Evolutionary conservation across 2,888 invertebrate genomes (phyloP).

Genomic region (Acrobeloides nanus): DNA sequence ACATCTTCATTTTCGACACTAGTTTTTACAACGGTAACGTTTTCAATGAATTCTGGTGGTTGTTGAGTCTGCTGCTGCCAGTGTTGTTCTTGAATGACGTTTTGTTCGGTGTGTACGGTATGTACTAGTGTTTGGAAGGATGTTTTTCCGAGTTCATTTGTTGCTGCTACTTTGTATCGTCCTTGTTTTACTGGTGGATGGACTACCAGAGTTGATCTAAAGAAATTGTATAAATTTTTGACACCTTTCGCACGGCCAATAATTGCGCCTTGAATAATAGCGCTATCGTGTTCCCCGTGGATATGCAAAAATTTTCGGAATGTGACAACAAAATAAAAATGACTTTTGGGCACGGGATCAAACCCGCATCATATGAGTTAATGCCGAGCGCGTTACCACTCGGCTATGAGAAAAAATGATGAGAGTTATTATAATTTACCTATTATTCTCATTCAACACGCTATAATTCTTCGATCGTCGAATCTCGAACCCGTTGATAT

Average conservation of each 20-base stretch:
- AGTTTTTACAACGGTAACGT: slow-evolving; percentile 22
- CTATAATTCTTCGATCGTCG: no score
- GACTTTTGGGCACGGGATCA: background rate
- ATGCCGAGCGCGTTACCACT: background rate
- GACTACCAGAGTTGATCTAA: slow-evolving; percentile 40
- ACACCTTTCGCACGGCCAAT: background rate
- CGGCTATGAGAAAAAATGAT: background rate
- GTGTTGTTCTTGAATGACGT: background rate
- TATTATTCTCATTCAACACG: no score
- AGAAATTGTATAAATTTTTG: slow-evolving; percentile 16
- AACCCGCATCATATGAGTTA: background rate
- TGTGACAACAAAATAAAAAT: no score
- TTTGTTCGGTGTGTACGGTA: slow-evolving; percentile 13
- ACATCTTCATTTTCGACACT: slow-evolving; percentile 15
- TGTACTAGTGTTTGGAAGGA: slow-evolving; percentile 1
- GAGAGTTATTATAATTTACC: no score
- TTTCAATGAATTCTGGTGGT: slow-evolving; percentile 10
- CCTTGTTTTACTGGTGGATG: slow-evolving; percentile 45
- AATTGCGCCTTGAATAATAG: background rate
- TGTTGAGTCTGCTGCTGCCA: background rate
- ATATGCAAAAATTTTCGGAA: no score
- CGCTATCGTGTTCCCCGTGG: no score
- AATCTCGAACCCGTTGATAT: slow-evolving; percentile 54
- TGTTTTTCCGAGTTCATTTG: slow-evolving; percentile 31
- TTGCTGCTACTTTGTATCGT: slow-evolving; percentile 38